Conservation (phyloP, 1,140 invertebrate species). For the Lepidurus couesii region DNA sequence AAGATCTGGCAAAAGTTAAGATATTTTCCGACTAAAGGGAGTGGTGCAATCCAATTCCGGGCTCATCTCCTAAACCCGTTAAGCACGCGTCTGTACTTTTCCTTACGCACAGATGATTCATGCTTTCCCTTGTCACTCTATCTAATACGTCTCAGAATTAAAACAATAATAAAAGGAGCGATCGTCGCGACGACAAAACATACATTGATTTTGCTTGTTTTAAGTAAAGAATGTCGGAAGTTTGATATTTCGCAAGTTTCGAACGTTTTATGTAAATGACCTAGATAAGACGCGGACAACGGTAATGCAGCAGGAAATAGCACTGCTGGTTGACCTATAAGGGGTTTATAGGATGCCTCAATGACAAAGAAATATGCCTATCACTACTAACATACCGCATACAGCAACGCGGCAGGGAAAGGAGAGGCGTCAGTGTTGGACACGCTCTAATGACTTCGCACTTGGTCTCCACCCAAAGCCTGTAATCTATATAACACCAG, state of each 20-base stretch:
- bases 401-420: neutral
- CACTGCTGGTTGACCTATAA: neutral
- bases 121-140: neutral
- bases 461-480: neutral
- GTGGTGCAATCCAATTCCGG: neutral
- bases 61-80: constrained; percentile 3
- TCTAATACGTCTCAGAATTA: too few relatives aligned
- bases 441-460: neutral
- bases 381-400: neutral
- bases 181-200: too few relatives aligned
- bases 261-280: neutral
- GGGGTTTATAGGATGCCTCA: neutral
- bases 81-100: neutral
- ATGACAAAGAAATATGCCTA: neutral
- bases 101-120: neutral
- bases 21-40: neutral
- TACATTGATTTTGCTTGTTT: too few relatives aligned
- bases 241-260: neutral
- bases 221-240: too few relatives aligned
- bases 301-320: neutral
- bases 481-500: neutral
- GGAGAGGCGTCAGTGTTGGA: neutral
- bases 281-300: neutral
- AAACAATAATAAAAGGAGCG: too few relatives aligned
- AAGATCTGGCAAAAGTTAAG: neutral